These are phyloP conservation scores for Mycalesis mineus DNA, from an alignment of 2,888 invertebrate genomes.

Conservation along the genomic window DNA sequence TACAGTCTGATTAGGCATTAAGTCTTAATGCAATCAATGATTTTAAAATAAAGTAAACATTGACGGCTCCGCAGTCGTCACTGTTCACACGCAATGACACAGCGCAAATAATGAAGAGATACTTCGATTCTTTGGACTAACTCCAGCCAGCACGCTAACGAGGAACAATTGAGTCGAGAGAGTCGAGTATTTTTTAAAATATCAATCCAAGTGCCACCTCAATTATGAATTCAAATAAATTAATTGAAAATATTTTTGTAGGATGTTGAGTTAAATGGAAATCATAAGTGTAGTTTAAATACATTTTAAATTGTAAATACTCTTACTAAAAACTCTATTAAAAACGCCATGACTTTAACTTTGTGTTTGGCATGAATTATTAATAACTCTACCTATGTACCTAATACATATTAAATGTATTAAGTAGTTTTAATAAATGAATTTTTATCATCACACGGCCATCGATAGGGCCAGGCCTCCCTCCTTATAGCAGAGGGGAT, in stretches of 20 bases:
- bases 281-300: slow-evolving; percentile 1
- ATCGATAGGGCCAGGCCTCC: too few species aligned
- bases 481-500: too few species aligned
- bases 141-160: slow-evolving; percentile 63
- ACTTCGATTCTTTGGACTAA: slow-evolving; percentile 70
- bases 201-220: slow-evolving; percentile 39
- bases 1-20: too few species aligned
- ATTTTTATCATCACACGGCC: too few species aligned
- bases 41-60: too few species aligned
- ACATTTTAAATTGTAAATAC: not conserved
- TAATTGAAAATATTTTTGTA: slow-evolving; percentile 5
- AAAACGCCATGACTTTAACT: too few species aligned
- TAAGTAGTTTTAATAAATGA: too few species aligned
- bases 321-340: too few species aligned
- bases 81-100: slow-evolving; percentile 64
- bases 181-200: slow-evolving; percentile 58
- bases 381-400: too few species aligned
- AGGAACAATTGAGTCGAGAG: slow-evolving; percentile 68
- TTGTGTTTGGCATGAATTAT: too few species aligned
- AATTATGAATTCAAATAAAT: slow-evolving; percentile 17
- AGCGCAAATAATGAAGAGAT: slow-evolving; percentile 70
- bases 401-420: too few species aligned
- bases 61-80: slow-evolving; percentile 2
- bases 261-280: not conserved
- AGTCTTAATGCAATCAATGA: too few species aligned